Evolutionary conservation across 2,113 vertebrate species (phyloP), one percentile per base, ranked within the genome.

Genomic region (Manacus vitellinus): DNA sequence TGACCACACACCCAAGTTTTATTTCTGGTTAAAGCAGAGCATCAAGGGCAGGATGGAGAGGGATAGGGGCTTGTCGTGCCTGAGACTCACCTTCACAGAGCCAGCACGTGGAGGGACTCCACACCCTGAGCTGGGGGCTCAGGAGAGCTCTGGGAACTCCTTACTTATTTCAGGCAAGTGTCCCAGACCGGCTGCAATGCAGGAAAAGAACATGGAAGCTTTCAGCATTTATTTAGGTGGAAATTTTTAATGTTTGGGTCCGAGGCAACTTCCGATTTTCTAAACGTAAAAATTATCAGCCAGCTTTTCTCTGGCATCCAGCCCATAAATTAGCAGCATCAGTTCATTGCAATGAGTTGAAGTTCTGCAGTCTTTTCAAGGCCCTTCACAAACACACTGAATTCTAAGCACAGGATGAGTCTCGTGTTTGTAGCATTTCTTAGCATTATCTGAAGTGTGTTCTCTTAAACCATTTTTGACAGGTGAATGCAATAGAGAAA

Each of bases 401-500:
- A 91, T 88, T 75, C 33, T 13, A 65, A 84, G 65, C 2, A 6
- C 28, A 51, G 62, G 22, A 67, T 5, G 5, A n/a, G 56, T 15
- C 49, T 54, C 25, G 41, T 72, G 83, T 33, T 59, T 86, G 59
- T 30, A 54, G 83, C 72, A 71, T 86, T 89, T 88, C 91, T 86
- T 55, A 74, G 86, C 89, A 18, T 75, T 49, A 67, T 68, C 76
- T 95, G 94, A 96, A 91, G 92, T 8, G 0, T 88, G 92, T 90
- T 96, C 72, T 79, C 82, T 78, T 49, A 94, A 96, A 95, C 88
- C 54, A 22, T 43, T 47, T 68, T 68, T 95, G 96, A 94, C 96
- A 96, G 80, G 91, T 87, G 94, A 91, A 92, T 61, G 76, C 92
- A 82, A 37, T 3, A 74, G 61, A 87, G 85, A 92, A 88, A 92